A percentile compares a stretch with the other conserved stretches of the same genome.
Conservation (phyloP, 35 echinoderm and acorn worm species). For the Antedon bifida region DNA sequence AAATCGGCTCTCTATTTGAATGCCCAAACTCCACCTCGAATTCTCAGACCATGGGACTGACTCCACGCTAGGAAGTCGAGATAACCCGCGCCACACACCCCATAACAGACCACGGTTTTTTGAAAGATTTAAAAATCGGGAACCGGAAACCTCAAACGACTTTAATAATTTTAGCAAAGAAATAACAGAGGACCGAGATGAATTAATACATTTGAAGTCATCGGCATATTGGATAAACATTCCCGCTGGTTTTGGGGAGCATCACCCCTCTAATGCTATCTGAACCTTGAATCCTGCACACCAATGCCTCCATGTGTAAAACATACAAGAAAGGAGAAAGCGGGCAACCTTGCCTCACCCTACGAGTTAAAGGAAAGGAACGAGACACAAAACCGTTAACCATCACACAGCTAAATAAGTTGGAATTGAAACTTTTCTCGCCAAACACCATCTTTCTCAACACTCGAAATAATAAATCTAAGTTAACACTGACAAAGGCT, state of each 20-base stretch:
- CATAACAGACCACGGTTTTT: not conserved
- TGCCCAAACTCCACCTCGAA: no score
- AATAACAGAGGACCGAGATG: not conserved
- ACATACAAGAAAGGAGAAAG: conserved; percentile 22
- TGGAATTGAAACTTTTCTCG: not conserved
- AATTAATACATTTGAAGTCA: not conserved
- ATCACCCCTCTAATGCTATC: not conserved
- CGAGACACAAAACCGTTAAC: conserved; percentile 18
- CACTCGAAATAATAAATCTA: not conserved
- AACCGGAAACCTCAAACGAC: not conserved
- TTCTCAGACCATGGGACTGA: not conserved
- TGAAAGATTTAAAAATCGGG: not conserved
- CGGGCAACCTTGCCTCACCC: conserved; percentile 31
- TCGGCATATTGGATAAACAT: not conserved
- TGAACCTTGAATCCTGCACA: not conserved
- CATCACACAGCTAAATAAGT: conserved; percentile 3
- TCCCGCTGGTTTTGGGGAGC: not conserved
- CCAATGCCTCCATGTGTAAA: conserved; percentile 12
- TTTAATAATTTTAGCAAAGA: not conserved
- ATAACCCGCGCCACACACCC: no score
- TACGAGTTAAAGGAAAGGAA: not conserved
- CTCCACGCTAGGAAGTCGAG: not conserved
- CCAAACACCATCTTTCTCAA: not conserved
- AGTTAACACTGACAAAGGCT: conserved; percentile 24
- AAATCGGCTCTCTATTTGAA: not conserved